Evolutionary conservation across 2,113 vertebrate species (phyloP).

Genomic region (Eubucco bourcierii): DNA sequence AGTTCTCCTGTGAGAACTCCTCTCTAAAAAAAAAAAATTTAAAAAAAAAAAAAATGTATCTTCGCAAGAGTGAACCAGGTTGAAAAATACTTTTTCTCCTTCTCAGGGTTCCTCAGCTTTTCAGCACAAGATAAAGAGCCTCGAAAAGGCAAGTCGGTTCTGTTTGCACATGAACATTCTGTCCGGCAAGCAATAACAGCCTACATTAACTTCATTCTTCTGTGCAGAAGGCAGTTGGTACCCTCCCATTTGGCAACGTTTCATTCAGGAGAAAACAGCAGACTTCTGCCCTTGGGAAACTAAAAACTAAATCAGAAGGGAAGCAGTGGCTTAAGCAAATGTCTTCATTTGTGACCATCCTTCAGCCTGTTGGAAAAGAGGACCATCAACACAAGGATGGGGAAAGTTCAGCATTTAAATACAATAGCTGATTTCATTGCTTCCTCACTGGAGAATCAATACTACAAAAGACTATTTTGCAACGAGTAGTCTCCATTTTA

Average conservation of each 20-base stretch:
- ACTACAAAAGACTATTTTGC: conserved; percentile 59
- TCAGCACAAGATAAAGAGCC: neutral
- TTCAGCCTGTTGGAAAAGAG: conserved; percentile 10
- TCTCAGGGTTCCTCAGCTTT: conserved; percentile 3
- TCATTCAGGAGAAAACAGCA: conserved; percentile 47
- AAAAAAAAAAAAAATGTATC: neutral
- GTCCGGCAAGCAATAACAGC: conserved; percentile 12
- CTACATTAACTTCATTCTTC: conserved; percentile 30
- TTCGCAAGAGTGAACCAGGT: neutral
- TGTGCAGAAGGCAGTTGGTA: conserved; percentile 13
- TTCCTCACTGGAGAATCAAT: conserved; percentile 39
- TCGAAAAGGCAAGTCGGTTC: neutral
- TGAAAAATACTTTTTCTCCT: neutral
- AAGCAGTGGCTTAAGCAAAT: conserved; percentile 20
- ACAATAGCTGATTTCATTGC: conserved; percentile 49
- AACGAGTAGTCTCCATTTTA: conserved; percentile 48
- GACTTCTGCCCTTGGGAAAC: conserved; percentile 58
- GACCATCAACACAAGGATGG: conserved; percentile 23
- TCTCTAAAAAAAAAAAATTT: neutral
- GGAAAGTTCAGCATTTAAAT: conserved; percentile 55
- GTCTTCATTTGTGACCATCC: conserved; percentile 42
- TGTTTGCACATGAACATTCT: conserved; percentile 15
- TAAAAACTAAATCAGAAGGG: conserved; percentile 27
- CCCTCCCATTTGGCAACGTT: conserved; percentile 40
- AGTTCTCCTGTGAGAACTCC: neutral